Percentiles rank a stretch among this genome's conserved stretches.
These are phyloP conservation scores for Leptopilina clavipes DNA, from an alignment of 1,140 invertebrate species.

Conservation along the genomic window DNA sequence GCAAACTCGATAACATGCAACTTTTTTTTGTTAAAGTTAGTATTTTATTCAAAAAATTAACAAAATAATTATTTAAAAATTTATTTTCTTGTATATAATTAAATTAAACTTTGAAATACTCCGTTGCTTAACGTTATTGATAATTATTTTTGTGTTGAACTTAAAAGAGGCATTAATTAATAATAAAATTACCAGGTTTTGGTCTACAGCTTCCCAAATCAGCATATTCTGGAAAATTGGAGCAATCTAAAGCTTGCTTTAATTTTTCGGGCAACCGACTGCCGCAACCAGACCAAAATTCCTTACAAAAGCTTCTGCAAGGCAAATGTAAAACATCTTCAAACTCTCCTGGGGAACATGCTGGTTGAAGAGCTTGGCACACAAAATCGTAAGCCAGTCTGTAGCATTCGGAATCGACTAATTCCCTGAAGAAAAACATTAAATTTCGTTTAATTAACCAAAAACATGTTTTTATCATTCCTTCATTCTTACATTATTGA, in stretches of 20 bases:
- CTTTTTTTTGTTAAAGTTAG: too few species aligned
- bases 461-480: neutral
- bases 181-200: slow-evolving; percentile 80
- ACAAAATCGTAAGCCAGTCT: slow-evolving; percentile 89
- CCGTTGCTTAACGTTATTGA: too few species aligned
- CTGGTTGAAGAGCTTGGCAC: slow-evolving; percentile 88
- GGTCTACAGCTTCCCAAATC: slow-evolving; percentile 83
- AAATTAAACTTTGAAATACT: too few species aligned
- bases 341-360: slow-evolving; percentile 76
- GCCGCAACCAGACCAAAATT: slow-evolving; percentile 89
- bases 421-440: slow-evolving; percentile 77
- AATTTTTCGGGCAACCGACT: slow-evolving; percentile 82
- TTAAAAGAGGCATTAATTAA: slow-evolving; percentile 1
- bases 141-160: neutral
- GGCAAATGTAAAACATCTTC: slow-evolving; percentile 80
- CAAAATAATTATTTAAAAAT: too few species aligned
- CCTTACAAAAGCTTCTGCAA: slow-evolving; percentile 88
- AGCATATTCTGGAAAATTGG: slow-evolving; percentile 85
- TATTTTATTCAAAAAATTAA: too few species aligned
- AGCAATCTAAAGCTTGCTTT: slow-evolving; percentile 84
- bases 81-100: too few species aligned
- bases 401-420: slow-evolving; percentile 92
- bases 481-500: too few species aligned
- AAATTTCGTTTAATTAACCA: slow-evolving; percentile 27
- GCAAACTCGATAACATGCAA: too few species aligned